Conservation (phyloP, 2,888 invertebrate genomes). For the Phymatocera aterrima region DNA sequence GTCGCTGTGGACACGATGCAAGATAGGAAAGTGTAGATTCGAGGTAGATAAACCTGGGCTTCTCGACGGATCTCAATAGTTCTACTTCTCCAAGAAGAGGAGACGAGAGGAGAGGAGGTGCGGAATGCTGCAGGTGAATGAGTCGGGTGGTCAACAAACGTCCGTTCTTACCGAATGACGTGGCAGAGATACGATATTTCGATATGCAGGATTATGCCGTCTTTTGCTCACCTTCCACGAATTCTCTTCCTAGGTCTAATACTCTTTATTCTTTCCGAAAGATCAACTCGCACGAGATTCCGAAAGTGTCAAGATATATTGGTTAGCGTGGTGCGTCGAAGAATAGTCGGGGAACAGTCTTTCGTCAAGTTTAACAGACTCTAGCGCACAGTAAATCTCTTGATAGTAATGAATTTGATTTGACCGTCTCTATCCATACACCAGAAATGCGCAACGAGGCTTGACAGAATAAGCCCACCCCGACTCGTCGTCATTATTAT, state of each 20-base stretch:
- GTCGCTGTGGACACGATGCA: conserved; percentile 64
- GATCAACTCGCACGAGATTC: not conserved
- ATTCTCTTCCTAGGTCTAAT: not conserved
- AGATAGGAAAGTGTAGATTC: conserved; percentile 68
- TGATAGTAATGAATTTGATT: conserved; percentile 73
- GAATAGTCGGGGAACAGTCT: too few relatives aligned
- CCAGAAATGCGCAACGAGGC: conserved; percentile 71
- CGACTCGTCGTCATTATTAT: conserved; percentile 43
- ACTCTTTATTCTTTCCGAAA: not conserved
- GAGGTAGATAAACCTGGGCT: conserved; percentile 27
- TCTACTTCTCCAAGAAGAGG: not conserved
- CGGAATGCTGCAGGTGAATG: not conserved
- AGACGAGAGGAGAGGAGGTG: not conserved
- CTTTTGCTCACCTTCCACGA: not conserved
- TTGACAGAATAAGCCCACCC: conserved; percentile 50
- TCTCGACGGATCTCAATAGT: not conserved
- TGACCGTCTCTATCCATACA: conserved; percentile 60
- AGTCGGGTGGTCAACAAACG: not conserved
- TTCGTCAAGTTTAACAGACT: not conserved
- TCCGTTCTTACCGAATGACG: conserved; percentile 2
- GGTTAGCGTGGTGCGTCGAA: too few relatives aligned
- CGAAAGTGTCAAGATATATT: not conserved
- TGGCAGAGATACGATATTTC: conserved; percentile 28
- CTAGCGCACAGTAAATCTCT: not conserved
- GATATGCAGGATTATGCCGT: conserved; percentile 16